Evolutionary conservation across 2,113 vertebrate genomes (phyloP).

Genomic region (Oreochromis aureus): DNA sequence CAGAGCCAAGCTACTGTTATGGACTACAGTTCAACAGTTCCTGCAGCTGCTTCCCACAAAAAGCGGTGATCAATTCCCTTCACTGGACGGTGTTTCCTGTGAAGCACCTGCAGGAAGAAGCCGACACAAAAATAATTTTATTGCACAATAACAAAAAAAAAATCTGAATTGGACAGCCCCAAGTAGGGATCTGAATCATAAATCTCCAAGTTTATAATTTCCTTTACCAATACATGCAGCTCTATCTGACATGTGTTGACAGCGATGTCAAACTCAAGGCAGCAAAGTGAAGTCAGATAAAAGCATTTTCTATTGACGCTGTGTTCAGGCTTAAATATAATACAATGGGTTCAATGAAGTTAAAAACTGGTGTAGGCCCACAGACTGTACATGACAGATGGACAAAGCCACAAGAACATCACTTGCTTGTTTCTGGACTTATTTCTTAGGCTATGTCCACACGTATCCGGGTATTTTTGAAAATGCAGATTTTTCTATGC

Average conservation of each 20-base stretch:
- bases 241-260: not conserved
- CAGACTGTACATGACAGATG: not conserved
- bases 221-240: not conserved
- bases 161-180: not conserved
- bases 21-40: not conserved
- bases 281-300: not conserved
- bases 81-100: not conserved
- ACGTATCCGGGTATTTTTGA: no score
- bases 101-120: not conserved
- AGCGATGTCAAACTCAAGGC: not conserved
- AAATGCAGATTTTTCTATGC: no score
- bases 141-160: not conserved
- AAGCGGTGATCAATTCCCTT: not conserved
- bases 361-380: not conserved
- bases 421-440: not conserved
- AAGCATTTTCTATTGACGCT: not conserved
- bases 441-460: no score
- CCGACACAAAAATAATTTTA: not conserved
- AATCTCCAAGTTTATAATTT: not conserved
- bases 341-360: not conserved
- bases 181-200: not conserved
- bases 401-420: not conserved
- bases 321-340: not conserved
- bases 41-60: conserved; percentile 24
- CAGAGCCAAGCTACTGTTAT: not conserved